phyloP scores from a whole-genome alignment of 1,140 invertebrate species.

The Thalassaphorura encarpata region DNA sequence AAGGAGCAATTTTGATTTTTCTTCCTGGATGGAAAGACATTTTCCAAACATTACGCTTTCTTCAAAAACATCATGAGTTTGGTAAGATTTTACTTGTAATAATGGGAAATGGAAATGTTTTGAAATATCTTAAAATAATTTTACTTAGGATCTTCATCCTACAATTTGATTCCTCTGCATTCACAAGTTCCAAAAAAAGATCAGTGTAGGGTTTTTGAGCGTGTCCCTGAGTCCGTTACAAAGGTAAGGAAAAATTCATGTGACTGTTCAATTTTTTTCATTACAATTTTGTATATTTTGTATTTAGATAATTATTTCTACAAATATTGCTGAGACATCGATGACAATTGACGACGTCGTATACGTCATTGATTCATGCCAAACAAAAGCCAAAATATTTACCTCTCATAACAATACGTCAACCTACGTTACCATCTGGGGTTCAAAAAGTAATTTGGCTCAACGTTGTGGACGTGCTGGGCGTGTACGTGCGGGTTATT shows the following conservation, averaged over 20 bases:
- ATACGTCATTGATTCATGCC: slow-evolving; percentile 89
- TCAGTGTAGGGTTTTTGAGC: slow-evolving; percentile 74
- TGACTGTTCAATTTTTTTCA: slow-evolving; percentile 5
- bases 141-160: slow-evolving; percentile 49
- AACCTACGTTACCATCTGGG: slow-evolving; percentile 88
- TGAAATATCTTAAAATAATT: no score
- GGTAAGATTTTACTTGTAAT: no score
- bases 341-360: slow-evolving; percentile 96
- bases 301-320: slow-evolving; percentile 67
- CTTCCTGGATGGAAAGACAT: slow-evolving; percentile 92
- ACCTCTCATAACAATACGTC: slow-evolving; percentile 93
- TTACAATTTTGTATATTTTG: slow-evolving; percentile 1
- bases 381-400: slow-evolving; percentile 90
- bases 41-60: slow-evolving; percentile 76
- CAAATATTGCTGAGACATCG: slow-evolving; percentile 87
- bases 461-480: slow-evolving; percentile 85
- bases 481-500: slow-evolving; percentile 72
- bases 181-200: slow-evolving; percentile 83
- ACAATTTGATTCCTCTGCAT: slow-evolving; percentile 71
- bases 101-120: no score
- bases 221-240: slow-evolving; percentile 57
- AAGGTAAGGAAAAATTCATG: no score
- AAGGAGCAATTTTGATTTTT: slow-evolving; percentile 74
- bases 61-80: slow-evolving; percentile 66
- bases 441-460: slow-evolving; percentile 71